phyloP scores from a whole-genome alignment of 2,888 invertebrate genomes.

The Phaedon cochleariae region DNA sequence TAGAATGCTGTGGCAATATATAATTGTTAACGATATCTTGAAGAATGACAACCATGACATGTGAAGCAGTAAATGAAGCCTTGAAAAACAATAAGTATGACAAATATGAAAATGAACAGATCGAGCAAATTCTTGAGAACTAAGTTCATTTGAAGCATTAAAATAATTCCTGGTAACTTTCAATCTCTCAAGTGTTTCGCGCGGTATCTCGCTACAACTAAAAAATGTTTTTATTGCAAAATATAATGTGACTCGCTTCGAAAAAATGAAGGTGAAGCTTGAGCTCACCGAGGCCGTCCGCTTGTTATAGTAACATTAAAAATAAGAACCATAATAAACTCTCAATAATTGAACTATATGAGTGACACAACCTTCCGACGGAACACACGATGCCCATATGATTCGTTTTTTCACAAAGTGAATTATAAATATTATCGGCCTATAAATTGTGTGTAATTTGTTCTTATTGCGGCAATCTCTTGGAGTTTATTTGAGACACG shows the following conservation, averaged over 20 bases:
- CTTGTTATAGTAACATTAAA: slow-evolving; percentile 39
- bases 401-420: slow-evolving; percentile 36
- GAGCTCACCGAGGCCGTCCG: slow-evolving; percentile 7
- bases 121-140: not conserved
- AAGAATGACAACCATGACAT: not conserved
- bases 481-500: slow-evolving; percentile 52
- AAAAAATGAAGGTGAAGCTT: not conserved
- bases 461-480: slow-evolving; percentile 58
- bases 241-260: not conserved
- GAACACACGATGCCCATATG: slow-evolving; percentile 32
- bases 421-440: slow-evolving; percentile 59
- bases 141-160: not conserved
- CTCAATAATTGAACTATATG: slow-evolving; percentile 45
- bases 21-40: not conserved
- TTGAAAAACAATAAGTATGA: not conserved
- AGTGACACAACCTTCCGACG: slow-evolving; percentile 38
- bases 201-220: not conserved
- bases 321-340: slow-evolving; percentile 42
- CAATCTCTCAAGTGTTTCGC: not conserved
- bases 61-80: not conserved
- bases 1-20: no score
- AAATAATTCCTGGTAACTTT: not conserved
- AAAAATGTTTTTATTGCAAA: not conserved
- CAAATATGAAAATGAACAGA: not conserved
- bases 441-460: slow-evolving; percentile 59